Evolutionary conservation across 2,113 vertebrate species (phyloP).

Genomic region (Andinoacara biseriatus): DNA sequence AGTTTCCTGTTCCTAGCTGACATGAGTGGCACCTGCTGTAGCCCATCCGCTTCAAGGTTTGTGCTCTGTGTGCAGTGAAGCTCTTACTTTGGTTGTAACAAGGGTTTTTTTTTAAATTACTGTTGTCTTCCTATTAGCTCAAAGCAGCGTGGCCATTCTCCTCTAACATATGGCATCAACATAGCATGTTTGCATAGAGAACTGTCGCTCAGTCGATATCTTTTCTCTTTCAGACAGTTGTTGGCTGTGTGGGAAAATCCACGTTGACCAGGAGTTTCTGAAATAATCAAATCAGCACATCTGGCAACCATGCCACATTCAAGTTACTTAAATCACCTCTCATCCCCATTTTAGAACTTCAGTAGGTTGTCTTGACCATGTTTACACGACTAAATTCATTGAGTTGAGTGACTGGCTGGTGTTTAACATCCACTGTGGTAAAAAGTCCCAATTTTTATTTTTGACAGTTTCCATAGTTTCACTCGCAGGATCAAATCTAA

Average conservation of each 20-base stretch:
- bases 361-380: neutral
- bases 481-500: neutral
- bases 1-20: neutral
- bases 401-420: neutral
- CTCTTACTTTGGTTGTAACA: neutral
- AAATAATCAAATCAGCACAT: neutral
- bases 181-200: neutral
- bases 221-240: neutral
- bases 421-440: neutral
- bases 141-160: neutral
- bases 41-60: neutral
- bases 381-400: fast-evolving
- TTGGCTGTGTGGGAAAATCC: neutral
- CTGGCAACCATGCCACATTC: neutral
- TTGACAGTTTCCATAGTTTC: neutral
- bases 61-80: neutral
- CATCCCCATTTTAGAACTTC: neutral
- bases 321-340: neutral
- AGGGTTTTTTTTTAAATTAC: neutral
- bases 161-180: neutral
- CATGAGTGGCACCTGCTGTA: neutral
- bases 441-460: neutral
- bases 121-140: neutral
- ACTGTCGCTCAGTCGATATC: fast-evolving
- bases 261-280: neutral